These are phyloP conservation scores for Notothenia rossii DNA, from an alignment of 2,113 vertebrate genomes.

Conservation along the genomic window DNA sequence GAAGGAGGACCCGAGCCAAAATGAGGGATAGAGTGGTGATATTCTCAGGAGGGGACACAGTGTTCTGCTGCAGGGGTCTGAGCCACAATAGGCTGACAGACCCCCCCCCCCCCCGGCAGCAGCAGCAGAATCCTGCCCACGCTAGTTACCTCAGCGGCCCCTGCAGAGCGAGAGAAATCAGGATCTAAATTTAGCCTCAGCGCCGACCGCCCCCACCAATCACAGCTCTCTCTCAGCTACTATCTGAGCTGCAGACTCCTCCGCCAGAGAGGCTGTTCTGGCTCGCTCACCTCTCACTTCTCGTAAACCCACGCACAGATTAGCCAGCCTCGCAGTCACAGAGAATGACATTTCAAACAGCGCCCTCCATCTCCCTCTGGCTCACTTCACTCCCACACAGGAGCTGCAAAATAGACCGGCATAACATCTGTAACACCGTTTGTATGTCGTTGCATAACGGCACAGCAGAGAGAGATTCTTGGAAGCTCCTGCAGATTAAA, in stretches of 20 bases:
- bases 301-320: constrained; percentile 73
- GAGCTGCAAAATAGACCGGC: constrained; percentile 46
- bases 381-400: constrained; percentile 69
- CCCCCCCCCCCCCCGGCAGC: constrained; percentile 29
- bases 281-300: constrained; percentile 52
- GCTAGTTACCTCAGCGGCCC: constrained; percentile 78
- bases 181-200: constrained; percentile 83
- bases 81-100: constrained; percentile 52
- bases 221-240: constrained; percentile 59
- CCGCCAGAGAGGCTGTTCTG: constrained; percentile 52
- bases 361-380: constrained; percentile 61
- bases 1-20: neutral
- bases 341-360: constrained; percentile 69
- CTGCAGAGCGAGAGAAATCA: constrained; percentile 74
- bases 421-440: constrained; percentile 63
- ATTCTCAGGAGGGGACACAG: constrained; percentile 51
- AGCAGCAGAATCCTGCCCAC: constrained; percentile 63
- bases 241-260: constrained; percentile 68
- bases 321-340: constrained; percentile 69
- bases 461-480: neutral
- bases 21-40: constrained; percentile 3
- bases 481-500: no score
- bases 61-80: constrained; percentile 58
- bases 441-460: constrained; percentile 60
- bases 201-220: constrained; percentile 65